A percentile compares a stretch with the other conserved stretches of the same genome.
Conservation (phyloP, 2,113 vertebrate species). For the Okapia johnstoni region DNA sequence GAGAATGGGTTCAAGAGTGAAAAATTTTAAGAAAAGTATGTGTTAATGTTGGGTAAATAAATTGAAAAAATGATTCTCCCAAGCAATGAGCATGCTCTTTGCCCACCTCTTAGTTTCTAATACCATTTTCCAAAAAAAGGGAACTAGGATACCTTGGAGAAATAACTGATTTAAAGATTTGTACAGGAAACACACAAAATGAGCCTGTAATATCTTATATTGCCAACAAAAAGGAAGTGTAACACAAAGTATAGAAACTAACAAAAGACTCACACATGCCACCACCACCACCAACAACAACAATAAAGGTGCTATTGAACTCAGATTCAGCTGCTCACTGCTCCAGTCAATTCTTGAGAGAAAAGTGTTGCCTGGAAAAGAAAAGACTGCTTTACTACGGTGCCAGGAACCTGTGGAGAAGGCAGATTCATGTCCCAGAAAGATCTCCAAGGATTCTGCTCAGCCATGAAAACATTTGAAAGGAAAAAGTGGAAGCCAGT, state of each 20-base stretch:
- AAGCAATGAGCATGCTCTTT: background rate
- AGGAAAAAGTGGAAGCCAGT: background rate
- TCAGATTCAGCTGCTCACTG: background rate
- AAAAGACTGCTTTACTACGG: background rate
- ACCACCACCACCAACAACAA: background rate
- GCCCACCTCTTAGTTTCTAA: background rate
- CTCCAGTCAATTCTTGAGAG: background rate
- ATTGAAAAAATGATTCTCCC: background rate
- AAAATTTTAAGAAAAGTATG: background rate
- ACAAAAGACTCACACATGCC: background rate
- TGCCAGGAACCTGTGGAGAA: background rate
- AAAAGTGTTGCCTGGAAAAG: background rate
- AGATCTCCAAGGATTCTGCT: background rate
- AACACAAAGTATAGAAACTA: background rate
- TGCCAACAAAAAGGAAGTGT: background rate
- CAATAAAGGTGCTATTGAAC: background rate
- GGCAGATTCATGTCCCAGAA: background rate
- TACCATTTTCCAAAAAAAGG: background rate
- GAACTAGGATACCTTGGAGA: background rate
- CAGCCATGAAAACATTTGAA: background rate
- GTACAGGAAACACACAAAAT: background rate
- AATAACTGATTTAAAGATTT: background rate
- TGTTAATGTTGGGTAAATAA: background rate
- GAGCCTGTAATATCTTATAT: background rate
- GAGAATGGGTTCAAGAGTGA: background rate